phyloP scores from a whole-genome alignment of 2,888 invertebrate genomes.

The Chaetogeoica ovagalla region DNA sequence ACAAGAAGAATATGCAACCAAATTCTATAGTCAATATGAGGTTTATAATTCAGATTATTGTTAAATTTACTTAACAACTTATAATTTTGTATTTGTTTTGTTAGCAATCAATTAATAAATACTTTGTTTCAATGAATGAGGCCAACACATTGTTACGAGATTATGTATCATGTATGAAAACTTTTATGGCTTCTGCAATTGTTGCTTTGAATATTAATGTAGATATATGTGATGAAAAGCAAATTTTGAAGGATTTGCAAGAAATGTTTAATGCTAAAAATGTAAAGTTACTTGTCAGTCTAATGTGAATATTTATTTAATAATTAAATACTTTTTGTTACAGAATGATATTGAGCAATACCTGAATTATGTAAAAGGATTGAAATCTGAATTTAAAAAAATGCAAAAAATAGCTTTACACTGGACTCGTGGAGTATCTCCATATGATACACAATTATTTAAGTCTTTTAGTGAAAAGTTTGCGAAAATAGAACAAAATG shows the following conservation, averaged over 20 bases:
- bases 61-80: background rate
- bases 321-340: background rate
- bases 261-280: background rate
- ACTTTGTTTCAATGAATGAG: constrained; percentile 21
- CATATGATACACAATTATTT: constrained; percentile 33
- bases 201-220: background rate
- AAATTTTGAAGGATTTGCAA: constrained; percentile 17
- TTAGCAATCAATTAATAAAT: constrained; percentile 22
- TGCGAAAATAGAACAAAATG: background rate
- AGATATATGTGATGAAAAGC: background rate
- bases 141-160: background rate
- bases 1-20: background rate
- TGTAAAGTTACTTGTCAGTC: constrained; percentile 3
- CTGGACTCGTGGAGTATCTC: constrained; percentile 20
- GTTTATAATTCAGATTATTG: background rate
- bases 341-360: constrained; percentile 9
- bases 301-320: background rate
- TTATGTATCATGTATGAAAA: background rate
- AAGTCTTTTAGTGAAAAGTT: background rate
- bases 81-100: background rate
- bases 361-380: constrained; percentile 1
- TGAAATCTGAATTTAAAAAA: constrained; percentile 11
- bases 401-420: background rate
- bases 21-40: background rate
- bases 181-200: background rate